A percentile compares a stretch with the other conserved stretches of the same genome.
phyloP scores from a whole-genome alignment of 2,797 vertebrate species.

The Tragopan temminckii region DNA sequence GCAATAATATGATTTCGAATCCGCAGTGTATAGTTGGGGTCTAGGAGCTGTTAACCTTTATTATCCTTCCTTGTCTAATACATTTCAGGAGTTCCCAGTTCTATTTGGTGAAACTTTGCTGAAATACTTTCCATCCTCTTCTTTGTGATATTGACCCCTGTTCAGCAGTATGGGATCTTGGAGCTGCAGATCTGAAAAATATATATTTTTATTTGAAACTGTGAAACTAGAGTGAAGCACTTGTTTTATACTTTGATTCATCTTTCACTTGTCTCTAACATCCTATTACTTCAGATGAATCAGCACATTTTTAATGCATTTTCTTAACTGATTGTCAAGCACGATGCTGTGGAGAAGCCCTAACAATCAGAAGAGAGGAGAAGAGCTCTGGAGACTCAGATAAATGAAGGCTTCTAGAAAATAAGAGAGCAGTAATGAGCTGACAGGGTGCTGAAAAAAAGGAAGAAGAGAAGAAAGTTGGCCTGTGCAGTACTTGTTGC shows the following conservation, averaged over 20 bases:
- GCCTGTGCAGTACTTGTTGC: neutral
- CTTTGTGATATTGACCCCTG: neutral
- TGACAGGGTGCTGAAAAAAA: neutral
- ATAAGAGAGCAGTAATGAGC: neutral
- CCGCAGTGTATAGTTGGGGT: neutral
- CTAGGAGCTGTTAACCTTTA: neutral
- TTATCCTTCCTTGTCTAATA: neutral
- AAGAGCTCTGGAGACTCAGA: neutral
- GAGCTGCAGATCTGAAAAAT: neutral
- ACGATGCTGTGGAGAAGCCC: neutral
- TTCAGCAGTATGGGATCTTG: neutral
- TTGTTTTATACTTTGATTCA: neutral
- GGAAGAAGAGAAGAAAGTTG: neutral
- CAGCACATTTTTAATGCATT: neutral
- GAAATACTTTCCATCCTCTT: neutral
- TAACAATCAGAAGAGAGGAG: neutral
- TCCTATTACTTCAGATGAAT: neutral
- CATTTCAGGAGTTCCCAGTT: rapidly evolving
- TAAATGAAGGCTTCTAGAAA: neutral
- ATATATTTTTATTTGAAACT: neutral
- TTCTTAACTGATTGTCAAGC: slow-evolving; percentile 4
- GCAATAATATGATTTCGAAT: neutral
- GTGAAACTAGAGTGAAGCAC: neutral
- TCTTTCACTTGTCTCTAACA: neutral
- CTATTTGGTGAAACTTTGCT: neutral